phyloP scores from a whole-genome alignment of 2,888 invertebrate genomes.

The Lithophane socia region DNA sequence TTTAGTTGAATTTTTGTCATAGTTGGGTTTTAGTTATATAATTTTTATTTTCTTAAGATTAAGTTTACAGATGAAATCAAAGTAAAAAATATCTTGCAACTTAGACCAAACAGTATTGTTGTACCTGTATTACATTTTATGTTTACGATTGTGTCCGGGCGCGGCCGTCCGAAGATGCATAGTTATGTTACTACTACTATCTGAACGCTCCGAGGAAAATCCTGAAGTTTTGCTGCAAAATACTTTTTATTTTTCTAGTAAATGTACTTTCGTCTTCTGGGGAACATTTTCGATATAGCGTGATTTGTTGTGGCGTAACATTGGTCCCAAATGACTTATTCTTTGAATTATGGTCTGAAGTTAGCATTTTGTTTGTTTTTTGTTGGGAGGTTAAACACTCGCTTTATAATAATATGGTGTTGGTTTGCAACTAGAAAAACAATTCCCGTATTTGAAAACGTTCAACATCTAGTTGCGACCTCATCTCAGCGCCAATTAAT shows the following conservation, averaged over 20 bases:
- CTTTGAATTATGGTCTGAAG: slow-evolving; percentile 11
- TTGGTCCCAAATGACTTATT: slow-evolving; percentile 28
- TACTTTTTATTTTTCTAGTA: slow-evolving; percentile 24
- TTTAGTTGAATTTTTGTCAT: no score
- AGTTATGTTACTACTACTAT: slow-evolving; percentile 58
- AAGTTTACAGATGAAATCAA: neutral
- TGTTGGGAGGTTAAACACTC: neutral
- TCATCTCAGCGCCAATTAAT: neutral
- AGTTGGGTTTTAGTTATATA: no score
- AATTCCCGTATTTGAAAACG: neutral
- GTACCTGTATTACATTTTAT: slow-evolving; percentile 67
- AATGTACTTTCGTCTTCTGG: slow-evolving; percentile 28
- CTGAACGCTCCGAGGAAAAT: slow-evolving; percentile 51
- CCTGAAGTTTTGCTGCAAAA: slow-evolving; percentile 45
- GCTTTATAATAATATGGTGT: neutral
- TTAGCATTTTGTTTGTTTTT: slow-evolving; percentile 12
- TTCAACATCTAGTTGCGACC: neutral
- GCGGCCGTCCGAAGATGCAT: slow-evolving; percentile 62
- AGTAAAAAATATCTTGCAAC: slow-evolving; percentile 1
- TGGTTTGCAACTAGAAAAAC: neutral
- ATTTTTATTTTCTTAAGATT: neutral
- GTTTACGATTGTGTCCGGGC: slow-evolving; percentile 63
- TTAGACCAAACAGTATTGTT: slow-evolving; percentile 49
- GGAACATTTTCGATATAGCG: slow-evolving; percentile 20
- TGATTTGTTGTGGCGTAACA: slow-evolving; percentile 25